Evolutionary conservation across 2,113 vertebrate species (phyloP), one percentile per base, ranked within the genome.

Genomic region (Chroicocephalus ridibundus): DNA sequence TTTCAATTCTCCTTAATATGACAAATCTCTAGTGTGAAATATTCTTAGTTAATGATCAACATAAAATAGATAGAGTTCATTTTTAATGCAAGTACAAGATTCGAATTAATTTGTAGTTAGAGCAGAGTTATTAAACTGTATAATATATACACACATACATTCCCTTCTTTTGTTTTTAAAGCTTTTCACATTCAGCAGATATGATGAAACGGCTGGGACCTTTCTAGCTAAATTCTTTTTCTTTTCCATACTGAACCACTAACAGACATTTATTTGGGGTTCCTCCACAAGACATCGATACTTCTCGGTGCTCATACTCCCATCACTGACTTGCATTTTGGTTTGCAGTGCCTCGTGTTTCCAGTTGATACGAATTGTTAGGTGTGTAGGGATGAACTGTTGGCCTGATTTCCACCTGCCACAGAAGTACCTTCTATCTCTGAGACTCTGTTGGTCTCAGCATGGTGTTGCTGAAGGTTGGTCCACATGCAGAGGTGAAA

Each of bases 11-110:
- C 97, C 97, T 98, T 98, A 98, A 98, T 98, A 98, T 98, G 98
- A 98, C 98, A 98, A 98, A 98, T 98, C 98, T 98, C 98, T 95
- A 97, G 98, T 98, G 98, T 98, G 98, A 98, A 98, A 98, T 98
- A 98, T 98, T 98, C 98, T 98, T 98, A 97, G 98, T 98, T 98
- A 98, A 98, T 98, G 98, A 98, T 98, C 98, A 98, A 98, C 98
- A 98, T 98, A 98, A 98, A 98, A 98, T 98, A 98, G 97, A 98
- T 98, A 98, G 98, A 98, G 98, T 98, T 98, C 98, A 98, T 98
- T 98, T 98, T 98, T 98, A 98, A 98, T 98, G 98, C 96, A 98
- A 98, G 98, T 98, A 98, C 97, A 98, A 98, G 98, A 98, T 98
- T 98, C 98, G 98, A 98, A 98, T 98, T 98, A 98, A 98, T 98